Evolutionary conservation across 30 jellyfish, hydroid and myxozoan genomes (phyloP).

Genomic region (Pseudorhiza aurosa): DNA sequence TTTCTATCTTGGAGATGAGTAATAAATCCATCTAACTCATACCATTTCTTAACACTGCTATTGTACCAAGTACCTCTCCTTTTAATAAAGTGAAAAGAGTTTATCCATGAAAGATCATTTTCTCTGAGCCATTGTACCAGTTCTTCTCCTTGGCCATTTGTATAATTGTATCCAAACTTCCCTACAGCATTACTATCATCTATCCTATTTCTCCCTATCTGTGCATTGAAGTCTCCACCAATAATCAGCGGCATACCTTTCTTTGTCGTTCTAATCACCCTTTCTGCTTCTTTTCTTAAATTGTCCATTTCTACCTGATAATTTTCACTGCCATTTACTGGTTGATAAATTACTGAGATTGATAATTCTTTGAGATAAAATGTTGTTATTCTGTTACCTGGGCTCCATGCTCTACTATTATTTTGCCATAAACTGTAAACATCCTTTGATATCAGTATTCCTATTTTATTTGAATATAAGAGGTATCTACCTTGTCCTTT

Average conservation of each 20-base stretch:
- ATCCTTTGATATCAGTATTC: no score
- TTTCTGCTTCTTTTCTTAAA: background rate
- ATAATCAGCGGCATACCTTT: background rate
- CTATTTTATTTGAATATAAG: no score
- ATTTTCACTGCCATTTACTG: background rate
- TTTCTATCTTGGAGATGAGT: background rate
- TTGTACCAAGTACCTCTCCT: background rate
- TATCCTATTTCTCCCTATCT: background rate
- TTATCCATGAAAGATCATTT: background rate
- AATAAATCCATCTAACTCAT: background rate
- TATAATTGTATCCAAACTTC: background rate
- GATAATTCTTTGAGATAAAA: background rate
- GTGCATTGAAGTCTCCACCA: background rate
- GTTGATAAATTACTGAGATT: background rate
- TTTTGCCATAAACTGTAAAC: no score
- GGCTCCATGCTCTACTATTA: background rate
- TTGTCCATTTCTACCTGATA: background rate
- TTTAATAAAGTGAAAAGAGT: background rate
- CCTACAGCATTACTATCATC: background rate
- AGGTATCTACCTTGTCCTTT: no score
- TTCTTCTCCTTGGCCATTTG: slow-evolving; percentile 10
- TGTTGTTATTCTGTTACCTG: background rate
- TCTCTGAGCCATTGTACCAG: background rate
- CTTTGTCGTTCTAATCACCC: background rate
- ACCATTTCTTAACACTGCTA: background rate